Conservation (phyloP, 2,888 invertebrate species). For the Macroteleia sp. region DNA sequence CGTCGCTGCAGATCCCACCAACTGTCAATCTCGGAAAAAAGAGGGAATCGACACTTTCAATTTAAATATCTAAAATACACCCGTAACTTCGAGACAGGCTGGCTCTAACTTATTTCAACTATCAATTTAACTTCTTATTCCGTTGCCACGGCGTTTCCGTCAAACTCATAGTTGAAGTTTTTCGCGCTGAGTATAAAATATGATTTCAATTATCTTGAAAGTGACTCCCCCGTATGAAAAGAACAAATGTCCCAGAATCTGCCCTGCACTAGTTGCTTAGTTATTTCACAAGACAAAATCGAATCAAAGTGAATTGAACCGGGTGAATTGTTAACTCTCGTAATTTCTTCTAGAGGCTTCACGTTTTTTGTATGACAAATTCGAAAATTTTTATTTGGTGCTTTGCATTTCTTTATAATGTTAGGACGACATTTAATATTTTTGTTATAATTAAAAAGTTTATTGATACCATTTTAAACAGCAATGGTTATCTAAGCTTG, state of each 20-base stretch:
- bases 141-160: slow-evolving; percentile 13
- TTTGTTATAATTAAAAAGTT: too few relatives aligned
- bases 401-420: too few relatives aligned
- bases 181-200: slow-evolving; percentile 6
- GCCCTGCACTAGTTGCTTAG: too few relatives aligned
- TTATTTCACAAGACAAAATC: too few relatives aligned
- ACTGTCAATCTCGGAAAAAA: slow-evolving; percentile 72
- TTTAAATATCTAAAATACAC: slow-evolving; percentile 80
- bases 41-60: slow-evolving; percentile 79
- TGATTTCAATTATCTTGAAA: slow-evolving; percentile 35
- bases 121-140: slow-evolving; percentile 76
- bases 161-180: slow-evolving; percentile 42
- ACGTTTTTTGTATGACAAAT: too few relatives aligned
- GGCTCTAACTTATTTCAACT: slow-evolving; percentile 58
- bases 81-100: slow-evolving; percentile 68
- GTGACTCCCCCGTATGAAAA: not conserved
- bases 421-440: too few relatives aligned
- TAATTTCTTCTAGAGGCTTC: too few relatives aligned
- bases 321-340: too few relatives aligned
- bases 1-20: slow-evolving; percentile 46
- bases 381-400: too few relatives aligned
- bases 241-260: not conserved
- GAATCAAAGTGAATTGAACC: too few relatives aligned
- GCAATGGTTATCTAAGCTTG: too few relatives aligned
- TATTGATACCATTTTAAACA: too few relatives aligned